Evolutionary conservation across 2,113 vertebrate genomes (phyloP), one percentile per base, ranked within the genome.

Genomic region (Ameiurus melas): DNA sequence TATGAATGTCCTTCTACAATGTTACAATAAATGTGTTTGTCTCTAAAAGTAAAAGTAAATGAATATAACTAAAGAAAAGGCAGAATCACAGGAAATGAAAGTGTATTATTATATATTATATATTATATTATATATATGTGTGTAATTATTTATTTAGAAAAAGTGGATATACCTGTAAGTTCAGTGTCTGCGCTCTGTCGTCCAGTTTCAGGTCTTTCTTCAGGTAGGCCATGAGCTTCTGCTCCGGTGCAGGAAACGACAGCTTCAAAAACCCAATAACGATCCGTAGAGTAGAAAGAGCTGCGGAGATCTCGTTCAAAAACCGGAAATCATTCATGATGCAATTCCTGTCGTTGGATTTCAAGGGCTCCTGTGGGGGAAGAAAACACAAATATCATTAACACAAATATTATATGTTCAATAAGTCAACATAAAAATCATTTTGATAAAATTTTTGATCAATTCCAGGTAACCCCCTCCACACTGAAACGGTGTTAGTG

Each of bases 251-350:
- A 58, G 85, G 89, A 86, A 89, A 86, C 0, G 83, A 90, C 58
- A 92, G 70, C 0, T 89, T 89, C 64, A 93, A 66, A 85, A 92
- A 92, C 79, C 89, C 91, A 9, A 86, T 91, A 30, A 91, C 89
- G 68, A 93, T 92, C 78, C 83, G 91, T 39, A 93, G 10, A 39
- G 90, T 91, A n/a, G 89, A 87, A 51, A 93, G 36, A 2, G 89
- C 82, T 78, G 88, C 39, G 8, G 91, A 93, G 55, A 93, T 88
- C 55, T 90, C 82, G 0, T 86, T 92, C 66, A 93, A 71, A 1
- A 87, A 90, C n/a, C 71, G 33, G 39, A 88, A 85, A 20, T 91
- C 89, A 81, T 92, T 91, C 89, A 93, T 91, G 73, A 93, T 91
- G 58, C 70, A 30, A 60, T 91, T 92, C 87, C 87, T 82, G 14